Percentiles rank a stretch among this genome's conserved stretches.
Conservation (phyloP, 2,888 invertebrate genomes). For the Drosophila anomalipes region DNA sequence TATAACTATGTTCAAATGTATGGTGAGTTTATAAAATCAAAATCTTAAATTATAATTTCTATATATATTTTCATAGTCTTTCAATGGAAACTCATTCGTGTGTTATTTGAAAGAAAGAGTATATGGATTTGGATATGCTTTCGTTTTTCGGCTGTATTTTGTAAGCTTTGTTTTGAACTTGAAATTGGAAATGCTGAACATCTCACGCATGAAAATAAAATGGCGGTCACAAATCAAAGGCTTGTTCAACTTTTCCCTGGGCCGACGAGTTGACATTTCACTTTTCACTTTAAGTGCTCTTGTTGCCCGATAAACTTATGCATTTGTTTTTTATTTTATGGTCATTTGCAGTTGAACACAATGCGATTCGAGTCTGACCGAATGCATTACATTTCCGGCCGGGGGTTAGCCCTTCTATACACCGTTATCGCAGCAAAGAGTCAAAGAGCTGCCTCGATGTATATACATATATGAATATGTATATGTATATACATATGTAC, state of each 20-base stretch:
- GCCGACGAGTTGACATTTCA: conserved; percentile 76
- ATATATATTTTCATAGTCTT: background rate
- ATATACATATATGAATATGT: background rate
- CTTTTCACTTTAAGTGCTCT: conserved; percentile 71
- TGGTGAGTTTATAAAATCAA: background rate
- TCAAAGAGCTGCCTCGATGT: conserved; percentile 6
- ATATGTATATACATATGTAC: background rate
- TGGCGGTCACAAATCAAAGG: conserved; percentile 73
- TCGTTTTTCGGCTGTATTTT: conserved; percentile 46
- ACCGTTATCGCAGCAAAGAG: conserved; percentile 39
- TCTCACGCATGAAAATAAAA: conserved; percentile 30
- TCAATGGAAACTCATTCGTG: background rate
- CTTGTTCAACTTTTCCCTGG: conserved; percentile 56
- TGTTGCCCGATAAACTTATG: conserved; percentile 62
- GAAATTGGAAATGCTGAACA: conserved; percentile 59
- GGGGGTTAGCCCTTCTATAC: conserved; percentile 43
- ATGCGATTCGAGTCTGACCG: conserved; percentile 20
- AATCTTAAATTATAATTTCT: background rate
- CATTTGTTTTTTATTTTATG: conserved; percentile 35
- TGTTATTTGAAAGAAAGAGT: conserved; percentile 20
- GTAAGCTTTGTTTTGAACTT: conserved; percentile 71
- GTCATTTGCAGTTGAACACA: conserved; percentile 31
- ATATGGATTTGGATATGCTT: conserved; percentile 29
- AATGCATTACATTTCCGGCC: conserved; percentile 46
- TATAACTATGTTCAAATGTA: background rate